Evolutionary conservation across 2,797 vertebrate genomes (phyloP), one percentile per base, ranked within the genome.

Genomic region (Salarias fasciatus): DNA sequence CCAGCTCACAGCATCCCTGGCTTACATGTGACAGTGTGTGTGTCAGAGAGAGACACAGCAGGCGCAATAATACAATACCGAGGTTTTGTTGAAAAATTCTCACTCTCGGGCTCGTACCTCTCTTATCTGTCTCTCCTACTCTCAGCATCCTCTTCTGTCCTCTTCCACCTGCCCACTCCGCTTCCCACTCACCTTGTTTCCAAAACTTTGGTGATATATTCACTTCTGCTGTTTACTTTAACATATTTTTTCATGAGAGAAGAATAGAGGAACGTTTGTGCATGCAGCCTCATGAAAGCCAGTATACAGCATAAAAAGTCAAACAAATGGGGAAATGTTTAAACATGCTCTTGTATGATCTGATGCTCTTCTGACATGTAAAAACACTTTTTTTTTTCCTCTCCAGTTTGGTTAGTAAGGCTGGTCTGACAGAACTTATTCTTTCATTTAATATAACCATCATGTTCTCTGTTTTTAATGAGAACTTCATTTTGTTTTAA

Each of bases 21-120:
- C 18, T 7, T 59, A 49, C 43, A 72, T 42, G 35, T 63, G 71
- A 76, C 57, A 55, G 62, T 6, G 0, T 36, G 51, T 51, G 33
- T n/a, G 15, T 36, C 11, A 6, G 36, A 37, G 36, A 11, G 14
- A 11, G 2, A 46, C 7, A 15, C 6, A 69, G 45, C 57, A 74
- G 61, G 63, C 76, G 57, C 51, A 64, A 69, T 69, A 52, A 53
- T 46, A 48, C 52, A 51, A 44, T 31, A 48, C 6, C 41, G 51
- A 38, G 57, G 54, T 15, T 42, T 31, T 37, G 31, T 1, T 53
- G 33, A 43, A 15, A n/a, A 65, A 47, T 24, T 62, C 29, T 11
- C 9, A 52, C 46, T 48, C 31, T 52, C 11, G 0, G 48, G 57
- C 41, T 63, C 43, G 2, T 37, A 9, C 48, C 33, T 57, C 10